These are phyloP conservation scores for Oxyruncus cristatus DNA, from an alignment of 2,113 vertebrate species.

Conservation along the genomic window DNA sequence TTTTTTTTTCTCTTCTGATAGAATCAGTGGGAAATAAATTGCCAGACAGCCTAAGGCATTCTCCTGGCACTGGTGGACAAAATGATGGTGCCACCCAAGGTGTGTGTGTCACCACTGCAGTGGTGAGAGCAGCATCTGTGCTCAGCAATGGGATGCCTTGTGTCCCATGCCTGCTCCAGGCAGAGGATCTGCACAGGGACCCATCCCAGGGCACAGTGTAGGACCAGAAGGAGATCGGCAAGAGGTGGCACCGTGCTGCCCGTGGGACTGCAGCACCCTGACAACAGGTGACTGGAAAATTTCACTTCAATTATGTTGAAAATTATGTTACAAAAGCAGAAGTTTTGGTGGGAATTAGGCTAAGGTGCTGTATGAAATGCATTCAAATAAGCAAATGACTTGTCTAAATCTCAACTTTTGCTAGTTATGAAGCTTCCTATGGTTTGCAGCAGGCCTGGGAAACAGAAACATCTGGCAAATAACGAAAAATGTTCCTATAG, in stretches of 20 bases:
- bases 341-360: background rate
- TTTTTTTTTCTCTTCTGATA: background rate
- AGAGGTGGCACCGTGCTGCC: rapidly evolving
- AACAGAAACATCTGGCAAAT: background rate
- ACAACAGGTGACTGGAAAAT: background rate
- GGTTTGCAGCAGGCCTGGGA: background rate
- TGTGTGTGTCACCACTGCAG: background rate
- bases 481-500: background rate
- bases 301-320: rapidly evolving
- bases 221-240: background rate
- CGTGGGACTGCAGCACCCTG: background rate
- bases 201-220: rapidly evolving
- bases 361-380: background rate
- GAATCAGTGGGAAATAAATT: background rate
- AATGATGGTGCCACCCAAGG: background rate
- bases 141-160: rapidly evolving
- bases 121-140: background rate
- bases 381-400: background rate
- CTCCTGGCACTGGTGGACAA: background rate
- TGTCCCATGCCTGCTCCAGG: rapidly evolving
- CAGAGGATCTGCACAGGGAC: background rate
- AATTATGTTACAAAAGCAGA: background rate
- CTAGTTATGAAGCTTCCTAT: background rate
- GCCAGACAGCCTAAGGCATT: background rate
- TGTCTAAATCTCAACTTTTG: background rate